Conservation (phyloP, 1,140 invertebrate genomes). For the Lepidurus apus region DNA sequence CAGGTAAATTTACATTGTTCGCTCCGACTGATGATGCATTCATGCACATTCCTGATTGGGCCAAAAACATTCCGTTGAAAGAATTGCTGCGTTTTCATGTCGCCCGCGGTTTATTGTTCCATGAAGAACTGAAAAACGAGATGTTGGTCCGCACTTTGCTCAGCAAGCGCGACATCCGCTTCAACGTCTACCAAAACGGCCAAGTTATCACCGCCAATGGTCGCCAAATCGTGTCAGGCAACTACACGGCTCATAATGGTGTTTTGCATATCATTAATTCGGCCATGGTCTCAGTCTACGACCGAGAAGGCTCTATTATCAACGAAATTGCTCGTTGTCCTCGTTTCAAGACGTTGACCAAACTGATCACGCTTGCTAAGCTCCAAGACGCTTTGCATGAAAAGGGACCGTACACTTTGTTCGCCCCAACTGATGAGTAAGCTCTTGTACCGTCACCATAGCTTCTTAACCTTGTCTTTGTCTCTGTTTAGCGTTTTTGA, state of each 20-base stretch:
- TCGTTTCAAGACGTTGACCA: constrained; percentile 31
- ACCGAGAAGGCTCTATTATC: constrained; percentile 29
- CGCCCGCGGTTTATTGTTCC: constrained; percentile 32
- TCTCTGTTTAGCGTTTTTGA: constrained; percentile 28
- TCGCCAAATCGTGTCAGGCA: constrained; percentile 23
- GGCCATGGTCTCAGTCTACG: constrained; percentile 32
- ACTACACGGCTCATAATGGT: constrained; percentile 36
- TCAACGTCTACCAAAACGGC: constrained; percentile 34
- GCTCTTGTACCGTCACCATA: background rate
- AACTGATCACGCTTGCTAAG: constrained; percentile 30
- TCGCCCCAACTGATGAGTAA: constrained; percentile 35
- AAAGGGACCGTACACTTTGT: constrained; percentile 34
- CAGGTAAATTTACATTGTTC: constrained; percentile 35
- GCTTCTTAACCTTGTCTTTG: background rate
- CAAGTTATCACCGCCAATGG: constrained; percentile 31
- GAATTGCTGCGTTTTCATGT: constrained; percentile 34
- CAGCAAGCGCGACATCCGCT: constrained; percentile 33
- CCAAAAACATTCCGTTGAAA: constrained; percentile 34
- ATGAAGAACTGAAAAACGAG: constrained; percentile 32
- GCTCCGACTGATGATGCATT: constrained; percentile 35
- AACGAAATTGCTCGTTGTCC: constrained; percentile 30
- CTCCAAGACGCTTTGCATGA: constrained; percentile 32
- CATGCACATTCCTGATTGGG: constrained; percentile 33
- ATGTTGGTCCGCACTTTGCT: constrained; percentile 30
- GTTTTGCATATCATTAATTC: constrained; percentile 34